These are phyloP conservation scores for Bibio marci DNA, from an alignment of 2,888 invertebrate species.

Conservation along the genomic window DNA sequence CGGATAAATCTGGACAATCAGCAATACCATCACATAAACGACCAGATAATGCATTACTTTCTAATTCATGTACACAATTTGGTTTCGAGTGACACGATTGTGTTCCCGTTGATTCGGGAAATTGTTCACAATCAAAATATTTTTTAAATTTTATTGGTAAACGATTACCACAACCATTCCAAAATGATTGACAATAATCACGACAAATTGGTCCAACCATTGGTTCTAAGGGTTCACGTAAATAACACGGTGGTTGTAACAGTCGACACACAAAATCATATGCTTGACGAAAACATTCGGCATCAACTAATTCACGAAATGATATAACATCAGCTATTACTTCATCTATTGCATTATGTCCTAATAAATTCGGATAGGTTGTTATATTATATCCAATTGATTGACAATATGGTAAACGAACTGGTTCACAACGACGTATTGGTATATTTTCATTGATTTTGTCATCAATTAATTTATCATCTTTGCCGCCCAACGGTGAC, in stretches of 20 bases:
- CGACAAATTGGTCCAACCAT: slow-evolving; percentile 37
- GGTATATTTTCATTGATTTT: slow-evolving; percentile 25
- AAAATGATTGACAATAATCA: slow-evolving; percentile 70
- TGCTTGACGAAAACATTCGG: slow-evolving; percentile 74
- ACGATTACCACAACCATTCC: slow-evolving; percentile 63
- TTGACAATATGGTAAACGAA: slow-evolving; percentile 52
- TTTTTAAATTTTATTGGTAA: slow-evolving; percentile 52
- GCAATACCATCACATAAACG: slow-evolving; percentile 71
- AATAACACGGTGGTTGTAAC: slow-evolving; percentile 63
- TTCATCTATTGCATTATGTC: slow-evolving; percentile 40
- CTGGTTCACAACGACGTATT: slow-evolving; percentile 46
- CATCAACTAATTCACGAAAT: slow-evolving; percentile 74
- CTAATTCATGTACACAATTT: slow-evolving; percentile 61
- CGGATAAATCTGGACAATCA: slow-evolving; percentile 69
- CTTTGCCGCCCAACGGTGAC: slow-evolving; percentile 21
- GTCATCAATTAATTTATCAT: slow-evolving; percentile 10
- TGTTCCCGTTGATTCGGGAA: slow-evolving; percentile 60
- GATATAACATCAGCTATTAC: slow-evolving; percentile 60
- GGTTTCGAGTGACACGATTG: slow-evolving; percentile 63
- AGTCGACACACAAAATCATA: slow-evolving; percentile 80
- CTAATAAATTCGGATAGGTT: slow-evolving; percentile 66
- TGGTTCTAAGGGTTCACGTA: slow-evolving; percentile 40
- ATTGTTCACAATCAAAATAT: slow-evolving; percentile 57
- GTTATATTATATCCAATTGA: slow-evolving; percentile 61
- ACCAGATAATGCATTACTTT: slow-evolving; percentile 54